Evolutionary conservation across 2,797 vertebrate genomes (phyloP).

Genomic region (Setipinna tenuifilis): DNA sequence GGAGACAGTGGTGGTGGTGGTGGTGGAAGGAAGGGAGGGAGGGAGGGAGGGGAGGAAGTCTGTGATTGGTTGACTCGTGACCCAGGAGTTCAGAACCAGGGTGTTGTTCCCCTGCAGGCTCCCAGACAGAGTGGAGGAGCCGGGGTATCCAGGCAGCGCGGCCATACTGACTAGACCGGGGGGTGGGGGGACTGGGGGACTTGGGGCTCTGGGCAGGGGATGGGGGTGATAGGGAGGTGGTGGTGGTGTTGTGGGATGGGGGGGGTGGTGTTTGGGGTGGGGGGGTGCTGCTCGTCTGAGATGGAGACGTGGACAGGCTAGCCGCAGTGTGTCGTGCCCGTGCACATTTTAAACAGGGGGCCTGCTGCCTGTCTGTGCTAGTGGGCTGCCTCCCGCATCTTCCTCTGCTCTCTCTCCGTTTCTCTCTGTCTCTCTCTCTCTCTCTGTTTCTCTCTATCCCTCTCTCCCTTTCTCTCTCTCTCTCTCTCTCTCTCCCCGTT

Average conservation of each 20-base stretch:
- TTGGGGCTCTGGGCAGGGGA: not conserved
- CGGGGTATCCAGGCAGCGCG: not conserved
- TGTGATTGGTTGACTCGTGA: conserved; percentile 26
- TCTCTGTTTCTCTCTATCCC: conserved; percentile 6
- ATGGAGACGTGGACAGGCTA: conserved; percentile 62
- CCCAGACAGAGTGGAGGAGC: not conserved
- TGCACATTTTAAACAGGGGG: conserved; percentile 78
- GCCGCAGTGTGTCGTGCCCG: conserved; percentile 80
- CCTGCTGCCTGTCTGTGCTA: conserved; percentile 39
- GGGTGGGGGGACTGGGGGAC: not conserved
- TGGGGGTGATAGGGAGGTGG: not conserved
- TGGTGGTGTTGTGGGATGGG: not conserved
- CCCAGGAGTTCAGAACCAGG: not conserved
- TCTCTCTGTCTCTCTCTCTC: conserved; percentile 29
- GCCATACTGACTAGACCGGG: not conserved
- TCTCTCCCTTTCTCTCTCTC: conserved; percentile 44
- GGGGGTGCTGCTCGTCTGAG: conserved; percentile 15
- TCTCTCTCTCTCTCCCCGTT: conserved; percentile 35
- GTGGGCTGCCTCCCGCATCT: conserved; percentile 34
- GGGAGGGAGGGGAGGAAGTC: not conserved
- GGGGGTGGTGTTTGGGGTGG: conserved; percentile 32
- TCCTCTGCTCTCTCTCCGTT: not conserved
- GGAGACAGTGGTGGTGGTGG: not conserved
- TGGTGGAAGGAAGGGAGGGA: not conserved
- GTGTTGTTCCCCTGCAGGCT: not conserved